phyloP scores from a whole-genome alignment of 2,113 vertebrate genomes.

The Illadopsis cleaveri region DNA sequence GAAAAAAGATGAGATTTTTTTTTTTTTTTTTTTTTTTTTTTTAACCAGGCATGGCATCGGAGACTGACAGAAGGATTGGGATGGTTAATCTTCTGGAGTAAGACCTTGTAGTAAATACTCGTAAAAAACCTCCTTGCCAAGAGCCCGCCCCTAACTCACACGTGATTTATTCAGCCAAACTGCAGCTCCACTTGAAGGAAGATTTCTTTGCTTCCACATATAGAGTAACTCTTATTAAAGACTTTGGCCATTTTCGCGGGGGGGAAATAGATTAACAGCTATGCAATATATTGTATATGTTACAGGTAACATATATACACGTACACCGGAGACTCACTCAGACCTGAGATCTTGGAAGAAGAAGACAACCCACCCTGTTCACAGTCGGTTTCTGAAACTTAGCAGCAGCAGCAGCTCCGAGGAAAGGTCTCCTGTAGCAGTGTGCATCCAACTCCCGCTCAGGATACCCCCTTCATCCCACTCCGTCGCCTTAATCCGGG shows the following conservation, averaged over 20 bases:
- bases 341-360: constrained; percentile 40
- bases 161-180: constrained; percentile 82
- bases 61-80: constrained; percentile 81
- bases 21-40: constrained; percentile 69
- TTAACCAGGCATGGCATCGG: constrained; percentile 81
- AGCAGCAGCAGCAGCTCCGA: constrained; percentile 38
- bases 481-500: neutral
- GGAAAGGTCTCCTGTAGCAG: neutral
- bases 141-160: constrained; percentile 85
- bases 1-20: constrained; percentile 75
- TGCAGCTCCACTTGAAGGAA: constrained; percentile 74
- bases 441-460: neutral
- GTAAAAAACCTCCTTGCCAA: constrained; percentile 83
- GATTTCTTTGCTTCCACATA: constrained; percentile 70
- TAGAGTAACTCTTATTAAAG: constrained; percentile 53
- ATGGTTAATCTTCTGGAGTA: constrained; percentile 84
- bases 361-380: constrained; percentile 72
- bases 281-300: constrained; percentile 13
- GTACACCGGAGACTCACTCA: constrained; percentile 56
- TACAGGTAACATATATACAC: constrained; percentile 31
- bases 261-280: neutral
- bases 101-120: constrained; percentile 87
- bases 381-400: constrained; percentile 53
- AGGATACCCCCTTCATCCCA: constrained; percentile 1
- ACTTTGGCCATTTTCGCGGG: constrained; percentile 1